Conservation (phyloP, 2,113 vertebrate species). For the Brachirus orientalis region DNA sequence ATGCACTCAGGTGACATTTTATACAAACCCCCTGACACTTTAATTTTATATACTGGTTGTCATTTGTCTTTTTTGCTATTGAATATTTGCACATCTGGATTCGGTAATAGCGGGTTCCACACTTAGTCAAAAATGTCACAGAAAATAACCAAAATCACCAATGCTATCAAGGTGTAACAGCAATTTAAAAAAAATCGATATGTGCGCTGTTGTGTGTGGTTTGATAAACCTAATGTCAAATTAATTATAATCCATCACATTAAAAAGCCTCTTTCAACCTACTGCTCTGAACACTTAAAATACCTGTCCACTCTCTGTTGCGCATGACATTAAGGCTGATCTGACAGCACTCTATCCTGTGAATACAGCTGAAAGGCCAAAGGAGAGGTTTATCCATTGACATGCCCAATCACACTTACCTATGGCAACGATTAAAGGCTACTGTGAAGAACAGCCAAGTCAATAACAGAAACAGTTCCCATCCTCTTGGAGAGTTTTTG, state of each 20-base stretch:
- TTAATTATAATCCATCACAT: not conserved
- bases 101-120: too few species aligned
- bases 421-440: slow-evolving; percentile 47
- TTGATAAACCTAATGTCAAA: not conserved
- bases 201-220: not conserved
- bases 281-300: not conserved
- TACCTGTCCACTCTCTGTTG: slow-evolving; percentile 3
- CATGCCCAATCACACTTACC: slow-evolving; percentile 33
- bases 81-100: not conserved
- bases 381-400: slow-evolving; percentile 44
- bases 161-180: not conserved
- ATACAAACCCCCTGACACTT: not conserved
- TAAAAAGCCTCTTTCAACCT: not conserved
- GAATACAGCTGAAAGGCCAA: slow-evolving; percentile 38
- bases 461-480: slow-evolving; percentile 24
- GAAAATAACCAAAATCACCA: not conserved
- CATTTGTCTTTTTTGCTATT: not conserved
- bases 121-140: too few species aligned
- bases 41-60: too few species aligned
- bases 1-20: not conserved
- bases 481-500: slow-evolving; percentile 5
- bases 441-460: slow-evolving; percentile 40
- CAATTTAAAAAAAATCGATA: not conserved
- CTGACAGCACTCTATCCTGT: slow-evolving; percentile 7
- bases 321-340: not conserved